Base-by-base conservation (phyloP, 1,140 invertebrate species). In the Ditylenchus dipsaci region DNA sequence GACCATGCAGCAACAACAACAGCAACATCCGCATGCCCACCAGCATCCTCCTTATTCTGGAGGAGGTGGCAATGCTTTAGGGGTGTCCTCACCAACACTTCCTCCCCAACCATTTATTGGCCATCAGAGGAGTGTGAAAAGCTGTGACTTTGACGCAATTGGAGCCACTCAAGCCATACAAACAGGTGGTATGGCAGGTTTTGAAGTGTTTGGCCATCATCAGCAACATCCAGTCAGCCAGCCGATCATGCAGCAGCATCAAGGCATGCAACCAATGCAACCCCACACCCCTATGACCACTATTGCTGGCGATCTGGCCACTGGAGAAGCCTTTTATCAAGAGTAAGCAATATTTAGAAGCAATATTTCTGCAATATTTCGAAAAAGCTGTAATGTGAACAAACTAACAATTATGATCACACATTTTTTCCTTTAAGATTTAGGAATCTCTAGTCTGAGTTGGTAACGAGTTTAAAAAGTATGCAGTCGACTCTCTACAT, bases 261-360 rank as follows among this genome's bases (percentile, higher is more conserved):
- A 61, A 61, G 38, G n/a, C 19, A n/a, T 26, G 8, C 38, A 53
- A 21, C 49, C n/a, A 19, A 7, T 53, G 49, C 49, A 45, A 13
- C 11, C 43, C 11, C 11, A 3, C 19, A 61, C 19, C 29, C 59
- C 59, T 29, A 61, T 61, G 59, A 33, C 59, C 29, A 43, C 29
- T 21, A 19, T 61, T 19, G 59, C 59, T 21, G 59, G 59, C 59
- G 59, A 61, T 61, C 59, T 61, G 38, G 59, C 59, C 26, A 61
- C 59, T 19, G 19, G 19, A 19, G 29, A 30, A 8, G 3, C 8
- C 5, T 30, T 61, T 21, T 53, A 53, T 53, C 49, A 53, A 21
- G 49, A 53, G 49, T 53, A 17, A 53, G 49, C 33, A 38, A 11
- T 38, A 38, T 38, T n/a, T 38, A 38, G 11, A 38, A 38, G 33